Evolutionary conservation across 1,140 invertebrate genomes (phyloP).

Genomic region (Lepidurus apus): DNA sequence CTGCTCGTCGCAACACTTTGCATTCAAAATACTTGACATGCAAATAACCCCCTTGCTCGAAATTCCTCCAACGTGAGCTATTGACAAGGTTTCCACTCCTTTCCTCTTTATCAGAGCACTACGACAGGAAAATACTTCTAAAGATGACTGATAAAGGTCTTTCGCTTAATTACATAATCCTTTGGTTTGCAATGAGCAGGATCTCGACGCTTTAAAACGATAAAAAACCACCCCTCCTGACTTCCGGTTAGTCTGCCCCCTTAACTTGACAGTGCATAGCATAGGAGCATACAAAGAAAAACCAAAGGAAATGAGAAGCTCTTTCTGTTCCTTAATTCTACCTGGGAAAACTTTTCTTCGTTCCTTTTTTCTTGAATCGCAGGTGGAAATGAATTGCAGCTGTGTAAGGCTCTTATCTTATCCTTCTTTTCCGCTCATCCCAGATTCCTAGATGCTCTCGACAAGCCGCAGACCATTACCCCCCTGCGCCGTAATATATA

Average conservation of each 20-base stretch:
- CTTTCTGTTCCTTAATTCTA: not conserved
- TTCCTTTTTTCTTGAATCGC: not conserved
- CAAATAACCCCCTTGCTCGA: no score
- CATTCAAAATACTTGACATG: no score
- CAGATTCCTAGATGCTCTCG: not conserved
- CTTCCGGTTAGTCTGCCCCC: not conserved
- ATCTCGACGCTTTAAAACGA: not conserved
- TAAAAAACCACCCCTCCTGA: constrained; percentile 7
- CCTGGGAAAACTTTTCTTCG: not conserved
- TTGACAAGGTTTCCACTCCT: no score
- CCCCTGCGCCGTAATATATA: not conserved
- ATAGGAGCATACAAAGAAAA: not conserved
- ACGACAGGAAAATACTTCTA: not conserved
- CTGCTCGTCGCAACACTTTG: not conserved
- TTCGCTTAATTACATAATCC: not conserved
- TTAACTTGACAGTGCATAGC: not conserved
- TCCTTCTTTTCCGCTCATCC: not conserved
- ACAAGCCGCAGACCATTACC: not conserved
- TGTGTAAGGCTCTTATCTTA: not conserved
- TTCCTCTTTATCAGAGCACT: not conserved
- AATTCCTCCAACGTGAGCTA: no score
- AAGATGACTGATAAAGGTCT: not conserved
- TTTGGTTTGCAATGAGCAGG: not conserved
- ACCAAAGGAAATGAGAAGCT: constrained; percentile 1
- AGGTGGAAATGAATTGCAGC: constrained; percentile 8